Evolutionary conservation across 1,140 invertebrate species (phyloP).

Genomic region (Zophobas morio): DNA sequence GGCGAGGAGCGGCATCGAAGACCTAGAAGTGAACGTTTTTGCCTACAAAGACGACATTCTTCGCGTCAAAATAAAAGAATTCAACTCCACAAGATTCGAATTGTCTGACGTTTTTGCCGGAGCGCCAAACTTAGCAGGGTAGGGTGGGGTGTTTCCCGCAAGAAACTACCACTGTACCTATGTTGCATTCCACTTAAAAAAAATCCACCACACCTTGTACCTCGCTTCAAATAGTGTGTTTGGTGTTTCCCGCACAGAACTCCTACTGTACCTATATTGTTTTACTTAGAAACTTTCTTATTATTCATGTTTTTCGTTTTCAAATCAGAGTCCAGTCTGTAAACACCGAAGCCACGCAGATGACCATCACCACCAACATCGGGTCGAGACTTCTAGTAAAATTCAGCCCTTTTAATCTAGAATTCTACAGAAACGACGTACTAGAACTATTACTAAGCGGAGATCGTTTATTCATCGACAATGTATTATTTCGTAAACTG

Average conservation of each 20-base stretch:
- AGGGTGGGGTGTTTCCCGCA: neutral
- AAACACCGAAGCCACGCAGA: neutral
- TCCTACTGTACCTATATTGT: too few relatives aligned
- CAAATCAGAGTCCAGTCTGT: neutral
- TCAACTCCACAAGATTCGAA: neutral
- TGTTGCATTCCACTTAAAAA: too few relatives aligned
- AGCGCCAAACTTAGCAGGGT: neutral
- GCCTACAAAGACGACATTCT: neutral
- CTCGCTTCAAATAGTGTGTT: too few relatives aligned
- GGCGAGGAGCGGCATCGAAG: neutral
- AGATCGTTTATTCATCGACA: constrained; percentile 30
- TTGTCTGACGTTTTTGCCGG: constrained; percentile 6
- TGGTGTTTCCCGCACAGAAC: too few relatives aligned
- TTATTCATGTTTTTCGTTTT: too few relatives aligned
- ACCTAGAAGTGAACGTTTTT: constrained; percentile 1
- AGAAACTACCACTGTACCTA: too few relatives aligned
- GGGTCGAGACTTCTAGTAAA: neutral
- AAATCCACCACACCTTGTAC: too few relatives aligned
- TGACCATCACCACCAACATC: constrained; percentile 9
- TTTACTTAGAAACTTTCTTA: too few relatives aligned
- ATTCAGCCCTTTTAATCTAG: constrained; percentile 50
- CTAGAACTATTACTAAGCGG: constrained; percentile 52
- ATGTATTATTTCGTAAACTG: neutral
- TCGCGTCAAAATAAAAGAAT: neutral
- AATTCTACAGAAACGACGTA: constrained; percentile 55